Conservation (phyloP, 2,113 vertebrate genomes). For the Microtus ochrogaster region DNA sequence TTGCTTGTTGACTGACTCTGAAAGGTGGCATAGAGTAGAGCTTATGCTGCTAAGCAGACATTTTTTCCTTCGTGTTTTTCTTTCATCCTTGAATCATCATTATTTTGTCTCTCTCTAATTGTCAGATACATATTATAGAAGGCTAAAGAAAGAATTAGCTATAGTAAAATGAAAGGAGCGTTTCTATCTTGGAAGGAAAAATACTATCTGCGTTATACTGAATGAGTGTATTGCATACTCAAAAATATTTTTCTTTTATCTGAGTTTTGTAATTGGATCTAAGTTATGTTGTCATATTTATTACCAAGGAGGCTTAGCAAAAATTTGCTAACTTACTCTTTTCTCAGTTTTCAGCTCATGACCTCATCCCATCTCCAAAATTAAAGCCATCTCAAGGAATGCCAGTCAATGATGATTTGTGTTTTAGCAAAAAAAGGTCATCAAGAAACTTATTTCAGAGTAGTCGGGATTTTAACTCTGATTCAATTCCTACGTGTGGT, state of each 20-base stretch:
- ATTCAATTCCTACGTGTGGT: conserved; percentile 67
- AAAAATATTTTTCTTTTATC: background rate
- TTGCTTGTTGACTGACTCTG: background rate
- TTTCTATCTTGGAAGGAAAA: conserved; percentile 53
- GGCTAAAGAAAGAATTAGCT: background rate
- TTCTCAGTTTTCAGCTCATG: conserved; percentile 80
- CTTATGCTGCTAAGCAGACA: background rate
- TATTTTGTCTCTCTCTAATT: conserved; percentile 30
- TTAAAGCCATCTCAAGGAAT: conserved; percentile 72
- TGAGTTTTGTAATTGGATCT: conserved; percentile 32
- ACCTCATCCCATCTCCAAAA: conserved; percentile 82
- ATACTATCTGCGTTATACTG: background rate
- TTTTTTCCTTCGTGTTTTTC: conserved; percentile 1
- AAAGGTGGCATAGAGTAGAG: background rate
- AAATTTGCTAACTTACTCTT: conserved; percentile 63
- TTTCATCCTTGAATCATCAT: conserved; percentile 53
- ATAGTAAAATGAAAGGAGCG: background rate
- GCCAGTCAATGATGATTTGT: conserved; percentile 79
- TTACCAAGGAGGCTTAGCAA: background rate
- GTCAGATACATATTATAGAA: background rate
- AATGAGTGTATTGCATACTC: conserved; percentile 32
- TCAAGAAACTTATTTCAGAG: conserved; percentile 77
- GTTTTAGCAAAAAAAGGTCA: conserved; percentile 80
- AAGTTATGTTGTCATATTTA: conserved; percentile 45
- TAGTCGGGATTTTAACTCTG: conserved; percentile 70